These are phyloP conservation scores for Lophochroa leadbeateri DNA, from an alignment of 2,113 vertebrate genomes.

Conservation along the genomic window DNA sequence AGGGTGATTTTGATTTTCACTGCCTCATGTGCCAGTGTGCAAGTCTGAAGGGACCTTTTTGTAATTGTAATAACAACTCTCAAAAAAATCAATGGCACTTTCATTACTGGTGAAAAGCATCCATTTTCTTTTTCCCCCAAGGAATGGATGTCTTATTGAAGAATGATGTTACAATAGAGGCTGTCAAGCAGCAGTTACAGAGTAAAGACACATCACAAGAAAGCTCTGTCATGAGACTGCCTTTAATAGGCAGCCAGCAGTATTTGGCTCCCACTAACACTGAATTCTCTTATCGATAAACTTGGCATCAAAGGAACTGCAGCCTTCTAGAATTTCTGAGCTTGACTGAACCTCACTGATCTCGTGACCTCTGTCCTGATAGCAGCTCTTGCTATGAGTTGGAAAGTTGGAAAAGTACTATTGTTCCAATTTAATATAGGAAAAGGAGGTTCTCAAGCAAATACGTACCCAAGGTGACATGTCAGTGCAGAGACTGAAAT, in stretches of 20 bases:
- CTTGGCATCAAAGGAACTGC: neutral
- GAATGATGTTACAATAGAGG: neutral
- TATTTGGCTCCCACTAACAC: slow-evolving; percentile 1
- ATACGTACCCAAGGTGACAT: neutral
- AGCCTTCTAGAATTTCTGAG: neutral
- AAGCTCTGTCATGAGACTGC: slow-evolving; percentile 30
- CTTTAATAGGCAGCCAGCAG: slow-evolving; percentile 42
- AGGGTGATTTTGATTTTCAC: slow-evolving; percentile 14
- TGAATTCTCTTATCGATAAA: slow-evolving; percentile 37
- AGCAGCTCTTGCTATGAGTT: neutral
- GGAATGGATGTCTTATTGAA: neutral
- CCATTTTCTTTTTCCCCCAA: neutral
- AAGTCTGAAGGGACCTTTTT: slow-evolving; percentile 1
- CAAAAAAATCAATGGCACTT: slow-evolving; percentile 35
- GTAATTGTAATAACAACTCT: neutral
- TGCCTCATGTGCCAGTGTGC: neutral
- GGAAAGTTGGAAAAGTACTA: neutral
- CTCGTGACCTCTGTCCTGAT: neutral
- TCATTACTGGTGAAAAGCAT: neutral
- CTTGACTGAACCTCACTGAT: neutral
- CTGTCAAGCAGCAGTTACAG: slow-evolving; percentile 5
- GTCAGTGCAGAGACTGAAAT: neutral
- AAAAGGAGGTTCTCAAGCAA: neutral
- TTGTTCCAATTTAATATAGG: neutral
- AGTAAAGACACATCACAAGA: slow-evolving; percentile 49